phyloP scores from a whole-genome alignment of 2,113 vertebrate species.

The Tretioscincus oriximinensis region DNA sequence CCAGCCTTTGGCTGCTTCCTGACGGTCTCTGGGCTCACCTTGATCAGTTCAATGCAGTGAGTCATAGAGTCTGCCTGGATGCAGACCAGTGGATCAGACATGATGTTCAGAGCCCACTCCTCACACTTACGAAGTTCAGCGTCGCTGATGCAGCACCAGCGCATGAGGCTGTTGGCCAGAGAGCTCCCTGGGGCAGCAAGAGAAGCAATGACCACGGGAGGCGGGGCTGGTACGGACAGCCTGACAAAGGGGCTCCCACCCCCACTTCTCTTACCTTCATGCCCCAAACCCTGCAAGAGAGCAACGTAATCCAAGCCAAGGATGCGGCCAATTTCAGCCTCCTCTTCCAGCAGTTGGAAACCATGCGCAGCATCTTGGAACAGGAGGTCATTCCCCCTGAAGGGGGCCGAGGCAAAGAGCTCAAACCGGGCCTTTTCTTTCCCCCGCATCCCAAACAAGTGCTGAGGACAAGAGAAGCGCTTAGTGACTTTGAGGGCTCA shows the following conservation, averaged over 20 bases:
- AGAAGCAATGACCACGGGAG: not conserved
- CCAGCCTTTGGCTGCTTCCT: not conserved
- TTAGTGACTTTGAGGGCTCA: not conserved
- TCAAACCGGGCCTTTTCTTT: conserved; percentile 77
- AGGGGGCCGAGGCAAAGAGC: conserved; percentile 79
- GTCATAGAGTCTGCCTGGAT: conserved; percentile 79
- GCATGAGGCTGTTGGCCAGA: conserved; percentile 85
- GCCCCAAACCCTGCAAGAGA: conserved; percentile 86
- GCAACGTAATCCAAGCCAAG: conserved; percentile 87
- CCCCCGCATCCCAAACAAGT: conserved; percentile 79
- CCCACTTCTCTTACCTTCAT: conserved; percentile 79
- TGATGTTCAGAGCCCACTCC: conserved; percentile 85
- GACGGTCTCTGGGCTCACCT: conserved; percentile 65
- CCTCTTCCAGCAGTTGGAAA: conserved; percentile 73
- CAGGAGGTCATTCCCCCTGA: conserved; percentile 80
- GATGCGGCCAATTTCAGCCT: conserved; percentile 80
- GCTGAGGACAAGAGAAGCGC: conserved; percentile 63
- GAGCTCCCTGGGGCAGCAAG: conserved; percentile 78
- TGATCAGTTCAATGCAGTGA: conserved; percentile 86
- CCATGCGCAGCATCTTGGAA: conserved; percentile 81
- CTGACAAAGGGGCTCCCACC: no score
- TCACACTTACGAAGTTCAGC: conserved; percentile 88
- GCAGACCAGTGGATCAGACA: conserved; percentile 84
- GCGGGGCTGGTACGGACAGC: not conserved
- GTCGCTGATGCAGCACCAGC: conserved; percentile 89